Percentiles rank a stretch among this genome's conserved stretches.
These are phyloP conservation scores for Calliphora vomitoria DNA, from an alignment of 2,888 invertebrate genomes.

Conservation along the genomic window DNA sequence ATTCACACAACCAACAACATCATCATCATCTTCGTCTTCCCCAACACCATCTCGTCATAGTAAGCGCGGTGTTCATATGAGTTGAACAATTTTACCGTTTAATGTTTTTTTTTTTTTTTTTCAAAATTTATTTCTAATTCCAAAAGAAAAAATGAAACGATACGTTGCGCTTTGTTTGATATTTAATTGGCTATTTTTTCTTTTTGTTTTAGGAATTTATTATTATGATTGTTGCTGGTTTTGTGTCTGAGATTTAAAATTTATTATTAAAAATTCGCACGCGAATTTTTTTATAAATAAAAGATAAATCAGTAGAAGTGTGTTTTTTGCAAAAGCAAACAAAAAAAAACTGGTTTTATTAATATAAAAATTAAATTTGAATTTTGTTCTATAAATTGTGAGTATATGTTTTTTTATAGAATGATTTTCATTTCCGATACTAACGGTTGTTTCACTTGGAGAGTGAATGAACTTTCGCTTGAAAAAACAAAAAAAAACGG, in stretches of 20 bases:
- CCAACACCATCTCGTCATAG: neutral
- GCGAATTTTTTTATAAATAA: slow-evolving; percentile 47
- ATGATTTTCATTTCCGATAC: slow-evolving; percentile 37
- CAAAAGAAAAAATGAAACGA: slow-evolving; percentile 37
- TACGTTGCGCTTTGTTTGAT: slow-evolving; percentile 57
- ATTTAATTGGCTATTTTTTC: slow-evolving; percentile 54
- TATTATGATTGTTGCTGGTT: slow-evolving; percentile 15
- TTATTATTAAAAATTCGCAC: slow-evolving; percentile 50
- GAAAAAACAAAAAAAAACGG: slow-evolving; percentile 6
- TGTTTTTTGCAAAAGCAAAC: neutral
- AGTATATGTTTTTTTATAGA: slow-evolving; percentile 3
- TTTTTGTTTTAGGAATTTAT: slow-evolving; percentile 4
- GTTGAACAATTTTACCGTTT: slow-evolving; percentile 57
- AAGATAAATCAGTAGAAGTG: slow-evolving; percentile 58
- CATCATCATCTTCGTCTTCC: slow-evolving; percentile 12
- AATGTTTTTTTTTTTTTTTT: neutral
- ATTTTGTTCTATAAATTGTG: slow-evolving; percentile 29
- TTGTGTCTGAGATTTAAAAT: slow-evolving; percentile 40
- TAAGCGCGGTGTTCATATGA: slow-evolving; percentile 5
- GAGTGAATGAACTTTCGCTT: slow-evolving; percentile 58
- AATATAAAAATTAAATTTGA: neutral
- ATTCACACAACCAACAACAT: slow-evolving; percentile 3
- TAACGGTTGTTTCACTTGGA: slow-evolving; percentile 21
- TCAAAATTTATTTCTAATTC: slow-evolving; percentile 32
- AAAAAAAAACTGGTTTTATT: slow-evolving; percentile 41